A percentile compares a stretch with the other conserved stretches of the same genome.
phyloP scores from a whole-genome alignment of 2,888 invertebrate genomes.

The Dysmachus trigonus region DNA sequence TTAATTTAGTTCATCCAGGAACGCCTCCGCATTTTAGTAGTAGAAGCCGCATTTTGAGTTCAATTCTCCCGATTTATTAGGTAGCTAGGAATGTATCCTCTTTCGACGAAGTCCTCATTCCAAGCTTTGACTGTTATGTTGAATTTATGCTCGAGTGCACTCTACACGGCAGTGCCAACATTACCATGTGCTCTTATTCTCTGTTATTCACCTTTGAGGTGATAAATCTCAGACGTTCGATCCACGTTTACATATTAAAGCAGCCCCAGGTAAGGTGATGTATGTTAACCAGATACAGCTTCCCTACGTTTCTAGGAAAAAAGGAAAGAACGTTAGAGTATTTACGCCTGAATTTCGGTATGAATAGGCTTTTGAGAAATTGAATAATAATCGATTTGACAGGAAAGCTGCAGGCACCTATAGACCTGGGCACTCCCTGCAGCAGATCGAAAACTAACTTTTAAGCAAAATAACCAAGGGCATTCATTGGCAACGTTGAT shows the following conservation, averaged over 20 bases:
- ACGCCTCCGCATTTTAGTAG: background rate
- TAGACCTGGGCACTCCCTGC: background rate
- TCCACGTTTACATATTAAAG: background rate
- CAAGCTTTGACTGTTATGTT: background rate
- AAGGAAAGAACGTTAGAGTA: background rate
- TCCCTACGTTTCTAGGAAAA: background rate
- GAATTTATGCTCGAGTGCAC: background rate
- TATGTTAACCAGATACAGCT: background rate
- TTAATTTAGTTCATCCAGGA: background rate
- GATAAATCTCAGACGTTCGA: constrained; percentile 13
- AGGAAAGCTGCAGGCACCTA: background rate
- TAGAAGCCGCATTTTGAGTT: background rate
- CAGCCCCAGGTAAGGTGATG: background rate
- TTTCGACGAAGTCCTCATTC: background rate
- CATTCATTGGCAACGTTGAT: background rate
- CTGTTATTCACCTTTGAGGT: background rate
- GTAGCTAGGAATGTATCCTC: background rate
- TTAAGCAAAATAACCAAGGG: background rate
- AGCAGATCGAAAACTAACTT: background rate
- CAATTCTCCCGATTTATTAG: background rate
- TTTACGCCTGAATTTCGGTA: constrained; percentile 2
- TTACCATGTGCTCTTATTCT: background rate
- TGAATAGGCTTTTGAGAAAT: constrained; percentile 15
- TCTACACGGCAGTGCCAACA: background rate
- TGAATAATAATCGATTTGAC: constrained; percentile 17